Evolutionary conservation across 2,888 invertebrate genomes (phyloP).

Genomic region (Syritta pipiens): DNA sequence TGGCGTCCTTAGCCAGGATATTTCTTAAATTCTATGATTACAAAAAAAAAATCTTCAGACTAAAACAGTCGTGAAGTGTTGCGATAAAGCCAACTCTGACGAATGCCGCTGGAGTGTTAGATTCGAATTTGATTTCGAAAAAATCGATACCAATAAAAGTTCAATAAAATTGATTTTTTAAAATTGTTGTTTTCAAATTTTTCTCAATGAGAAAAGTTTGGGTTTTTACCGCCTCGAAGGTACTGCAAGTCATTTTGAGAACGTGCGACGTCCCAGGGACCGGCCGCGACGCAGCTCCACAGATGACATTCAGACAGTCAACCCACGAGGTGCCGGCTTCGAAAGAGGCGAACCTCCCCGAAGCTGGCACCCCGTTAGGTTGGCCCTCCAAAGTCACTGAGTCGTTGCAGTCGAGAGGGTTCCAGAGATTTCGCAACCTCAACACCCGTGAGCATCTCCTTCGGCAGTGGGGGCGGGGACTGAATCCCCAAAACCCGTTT

Average conservation of each 20-base stretch:
- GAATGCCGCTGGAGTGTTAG: no score
- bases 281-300: slow-evolving; percentile 12
- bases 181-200: background rate
- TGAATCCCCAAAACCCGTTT: slow-evolving; percentile 48
- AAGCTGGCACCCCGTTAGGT: no score
- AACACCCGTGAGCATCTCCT: slow-evolving; percentile 44
- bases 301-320: slow-evolving; percentile 6
- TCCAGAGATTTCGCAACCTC: slow-evolving; percentile 48
- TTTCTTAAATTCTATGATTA: background rate
- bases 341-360: background rate
- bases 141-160: background rate
- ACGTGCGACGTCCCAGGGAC: slow-evolving; percentile 34
- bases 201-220: background rate
- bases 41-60: slow-evolving; percentile 1
- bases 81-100: slow-evolving; percentile 60
- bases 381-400: background rate
- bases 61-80: background rate
- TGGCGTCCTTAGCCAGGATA: slow-evolving; percentile 49
- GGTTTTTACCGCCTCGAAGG: slow-evolving; percentile 19
- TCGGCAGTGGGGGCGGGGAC: slow-evolving; percentile 40
- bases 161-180: background rate
- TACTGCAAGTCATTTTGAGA: slow-evolving; percentile 58
- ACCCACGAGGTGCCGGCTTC: slow-evolving; percentile 3
- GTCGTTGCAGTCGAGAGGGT: background rate
- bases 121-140: background rate